Evolutionary conservation across 2,888 invertebrate species (phyloP).

Genomic region (Protophormia terraenovae): DNA sequence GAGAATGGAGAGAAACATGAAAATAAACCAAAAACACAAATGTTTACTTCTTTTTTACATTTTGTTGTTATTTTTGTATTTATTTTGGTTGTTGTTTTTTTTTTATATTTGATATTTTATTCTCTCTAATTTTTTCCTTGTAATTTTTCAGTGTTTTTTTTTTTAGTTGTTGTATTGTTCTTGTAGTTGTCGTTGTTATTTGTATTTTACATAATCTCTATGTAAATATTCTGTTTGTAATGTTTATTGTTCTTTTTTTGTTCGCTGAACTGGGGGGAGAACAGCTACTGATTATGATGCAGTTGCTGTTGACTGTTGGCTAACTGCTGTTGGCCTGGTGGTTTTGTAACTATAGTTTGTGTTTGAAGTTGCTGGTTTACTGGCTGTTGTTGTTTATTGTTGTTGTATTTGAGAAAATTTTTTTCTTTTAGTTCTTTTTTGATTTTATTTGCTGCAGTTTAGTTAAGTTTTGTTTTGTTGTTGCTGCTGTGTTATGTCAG

Average conservation of each 20-base stretch:
- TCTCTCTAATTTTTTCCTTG: not conserved
- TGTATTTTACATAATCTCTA: constrained; percentile 38
- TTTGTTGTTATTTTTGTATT: not conserved
- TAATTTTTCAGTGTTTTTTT: not conserved
- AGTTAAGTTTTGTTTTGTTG: constrained; percentile 27
- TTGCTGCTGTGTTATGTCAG: constrained; percentile 21
- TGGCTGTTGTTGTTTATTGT: constrained; percentile 22
- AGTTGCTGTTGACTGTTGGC: not conserved
- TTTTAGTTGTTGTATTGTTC: not conserved
- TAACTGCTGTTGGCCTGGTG: constrained; percentile 45
- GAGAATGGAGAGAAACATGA: constrained; percentile 6
- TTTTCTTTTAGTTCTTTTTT: not conserved
- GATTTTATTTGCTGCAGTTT: not conserved
- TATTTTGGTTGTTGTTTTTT: not conserved
- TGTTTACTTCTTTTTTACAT: constrained; percentile 38
- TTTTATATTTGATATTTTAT: not conserved
- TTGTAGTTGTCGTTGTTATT: constrained; percentile 21
- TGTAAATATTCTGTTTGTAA: constrained; percentile 39
- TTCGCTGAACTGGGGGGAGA: not conserved
- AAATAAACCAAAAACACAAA: constrained; percentile 3
- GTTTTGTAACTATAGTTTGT: constrained; percentile 22
- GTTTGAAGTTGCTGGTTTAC: no score
- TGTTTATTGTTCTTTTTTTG: not conserved
- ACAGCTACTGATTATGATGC: not conserved
- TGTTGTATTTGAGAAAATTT: constrained; percentile 29